Percentiles rank a stretch among this genome's conserved stretches.
Evolutionary conservation across 2,888 invertebrate species (phyloP).

Genomic region (Tromatobia lineatoria): DNA sequence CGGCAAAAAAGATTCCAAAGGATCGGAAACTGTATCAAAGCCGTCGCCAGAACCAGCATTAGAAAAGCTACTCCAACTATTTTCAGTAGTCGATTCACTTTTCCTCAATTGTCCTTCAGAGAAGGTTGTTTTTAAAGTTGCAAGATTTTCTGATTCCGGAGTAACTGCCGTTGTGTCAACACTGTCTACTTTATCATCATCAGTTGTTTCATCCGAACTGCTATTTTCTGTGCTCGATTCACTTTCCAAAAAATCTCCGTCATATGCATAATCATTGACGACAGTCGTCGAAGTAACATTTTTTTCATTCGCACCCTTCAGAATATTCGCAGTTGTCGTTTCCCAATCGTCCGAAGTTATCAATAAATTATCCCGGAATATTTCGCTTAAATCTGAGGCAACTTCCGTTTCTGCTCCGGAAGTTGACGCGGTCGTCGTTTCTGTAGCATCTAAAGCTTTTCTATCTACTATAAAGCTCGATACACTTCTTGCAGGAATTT

Average conservation of each 20-base stretch:
- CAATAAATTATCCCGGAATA: background rate
- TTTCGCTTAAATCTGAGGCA: background rate
- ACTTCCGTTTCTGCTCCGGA: background rate
- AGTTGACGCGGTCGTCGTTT: background rate
- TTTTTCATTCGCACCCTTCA: background rate
- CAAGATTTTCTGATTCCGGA: too few relatives aligned
- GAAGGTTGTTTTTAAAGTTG: too few relatives aligned
- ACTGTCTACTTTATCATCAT: background rate
- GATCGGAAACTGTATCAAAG: too few relatives aligned
- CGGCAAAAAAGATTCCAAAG: too few relatives aligned
- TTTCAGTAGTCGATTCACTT: too few relatives aligned
- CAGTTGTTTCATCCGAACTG: background rate
- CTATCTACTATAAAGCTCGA: background rate
- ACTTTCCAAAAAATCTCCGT: background rate
- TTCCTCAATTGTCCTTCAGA: too few relatives aligned
- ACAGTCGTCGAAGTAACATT: background rate
- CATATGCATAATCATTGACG: conserved; percentile 1
- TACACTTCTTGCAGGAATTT: background rate
- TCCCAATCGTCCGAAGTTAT: background rate
- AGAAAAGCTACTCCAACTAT: too few relatives aligned
- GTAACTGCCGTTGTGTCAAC: too few relatives aligned
- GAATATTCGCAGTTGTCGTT: background rate
- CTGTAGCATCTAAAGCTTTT: background rate
- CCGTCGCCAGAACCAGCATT: too few relatives aligned
- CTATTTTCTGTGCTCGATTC: background rate